These are phyloP conservation scores for Otus sunia DNA, from an alignment of 2,113 vertebrate genomes.

Conservation along the genomic window DNA sequence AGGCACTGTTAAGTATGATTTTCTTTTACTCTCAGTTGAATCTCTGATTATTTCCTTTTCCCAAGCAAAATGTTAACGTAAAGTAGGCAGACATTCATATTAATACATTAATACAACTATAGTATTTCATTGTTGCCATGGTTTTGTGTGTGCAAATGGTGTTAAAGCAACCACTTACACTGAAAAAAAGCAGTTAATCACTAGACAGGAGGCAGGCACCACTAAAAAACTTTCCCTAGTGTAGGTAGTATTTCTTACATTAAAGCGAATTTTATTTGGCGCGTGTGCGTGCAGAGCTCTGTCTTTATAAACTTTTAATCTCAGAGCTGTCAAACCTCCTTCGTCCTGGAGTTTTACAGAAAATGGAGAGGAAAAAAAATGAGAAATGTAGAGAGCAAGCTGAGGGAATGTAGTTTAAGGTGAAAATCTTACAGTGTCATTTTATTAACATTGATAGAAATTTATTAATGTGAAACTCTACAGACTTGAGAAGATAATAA, in stretches of 20 bases:
- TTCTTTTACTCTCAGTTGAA: not conserved
- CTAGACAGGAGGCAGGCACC: not conserved
- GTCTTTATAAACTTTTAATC: slow-evolving; percentile 21
- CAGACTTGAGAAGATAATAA: not conserved
- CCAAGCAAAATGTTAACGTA: not conserved
- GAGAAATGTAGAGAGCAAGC: not conserved
- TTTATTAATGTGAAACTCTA: not conserved
- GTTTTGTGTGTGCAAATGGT: not conserved
- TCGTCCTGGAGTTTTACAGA: not conserved
- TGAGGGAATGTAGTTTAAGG: not conserved
- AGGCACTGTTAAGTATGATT: not conserved
- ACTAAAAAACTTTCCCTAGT: not conserved
- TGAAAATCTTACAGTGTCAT: not conserved
- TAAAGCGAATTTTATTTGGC: slow-evolving; percentile 30
- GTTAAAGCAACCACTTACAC: not conserved
- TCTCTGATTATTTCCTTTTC: not conserved
- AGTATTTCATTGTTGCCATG: not conserved
- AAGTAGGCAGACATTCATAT: not conserved
- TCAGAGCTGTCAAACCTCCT: not conserved
- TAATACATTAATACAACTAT: not conserved
- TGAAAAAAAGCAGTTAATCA: not conserved
- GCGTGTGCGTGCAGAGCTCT: not conserved
- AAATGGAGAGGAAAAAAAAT: not conserved
- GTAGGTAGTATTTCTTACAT: slow-evolving; percentile 25
- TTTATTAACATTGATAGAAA: not conserved